A percentile compares a stretch with the other conserved stretches of the same genome.
These are phyloP conservation scores for Okamejei kenojei DNA, from an alignment of 2,797 vertebrate genomes.

Conservation along the genomic window DNA sequence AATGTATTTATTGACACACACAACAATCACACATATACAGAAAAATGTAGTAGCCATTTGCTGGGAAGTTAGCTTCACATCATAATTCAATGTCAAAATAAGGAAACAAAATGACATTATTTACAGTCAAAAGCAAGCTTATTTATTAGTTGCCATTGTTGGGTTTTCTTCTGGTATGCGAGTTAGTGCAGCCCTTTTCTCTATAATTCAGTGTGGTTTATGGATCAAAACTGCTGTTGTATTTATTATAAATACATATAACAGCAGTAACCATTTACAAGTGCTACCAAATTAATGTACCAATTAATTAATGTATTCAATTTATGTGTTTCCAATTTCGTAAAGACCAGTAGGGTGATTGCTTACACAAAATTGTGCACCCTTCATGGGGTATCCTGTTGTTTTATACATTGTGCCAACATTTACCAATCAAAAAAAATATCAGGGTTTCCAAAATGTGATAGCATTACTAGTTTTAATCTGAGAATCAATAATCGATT, in stretches of 20 bases:
- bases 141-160: not conserved
- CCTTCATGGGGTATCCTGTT: not conserved
- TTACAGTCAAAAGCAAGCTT: not conserved
- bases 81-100: not conserved
- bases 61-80: not conserved
- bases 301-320: too few species aligned
- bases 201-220: not conserved
- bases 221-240: not conserved
- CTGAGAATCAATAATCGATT: not conserved
- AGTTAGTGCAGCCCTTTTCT: not conserved
- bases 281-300: not conserved
- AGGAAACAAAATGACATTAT: not conserved
- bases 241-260: not conserved
- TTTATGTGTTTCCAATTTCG: not conserved
- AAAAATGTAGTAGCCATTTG: not conserved
- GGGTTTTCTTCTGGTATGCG: not conserved
- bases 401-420: not conserved
- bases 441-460: not conserved
- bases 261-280: not conserved
- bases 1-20: conserved; percentile 8
- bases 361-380: not conserved
- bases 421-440: not conserved
- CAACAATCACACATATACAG: not conserved
- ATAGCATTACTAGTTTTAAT: not conserved
- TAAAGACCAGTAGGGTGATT: not conserved